Evolutionary conservation across 1,140 invertebrate species (phyloP).

Genomic region (Druon quercuslanigerum): DNA sequence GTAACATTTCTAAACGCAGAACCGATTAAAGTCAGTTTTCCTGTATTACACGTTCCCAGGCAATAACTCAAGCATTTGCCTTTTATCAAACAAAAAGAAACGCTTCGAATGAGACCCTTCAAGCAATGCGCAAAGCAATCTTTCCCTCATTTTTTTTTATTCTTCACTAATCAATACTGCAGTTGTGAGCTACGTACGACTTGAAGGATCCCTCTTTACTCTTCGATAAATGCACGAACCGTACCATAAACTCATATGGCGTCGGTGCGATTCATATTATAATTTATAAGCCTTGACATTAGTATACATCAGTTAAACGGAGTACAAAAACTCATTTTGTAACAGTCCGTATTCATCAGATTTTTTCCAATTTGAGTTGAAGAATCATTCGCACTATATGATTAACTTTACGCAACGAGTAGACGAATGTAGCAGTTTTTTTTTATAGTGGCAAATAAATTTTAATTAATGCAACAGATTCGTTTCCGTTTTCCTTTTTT

Average conservation of each 20-base stretch:
- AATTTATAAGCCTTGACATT: not conserved
- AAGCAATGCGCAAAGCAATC: not conserved
- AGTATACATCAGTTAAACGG: not conserved
- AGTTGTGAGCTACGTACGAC: not conserved
- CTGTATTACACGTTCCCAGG: slow-evolving; percentile 43
- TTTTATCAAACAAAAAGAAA: slow-evolving; percentile 53
- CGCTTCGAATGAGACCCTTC: slow-evolving; percentile 25
- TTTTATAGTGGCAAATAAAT: slow-evolving; percentile 15
- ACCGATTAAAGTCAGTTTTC: slow-evolving; percentile 37
- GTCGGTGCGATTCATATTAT: not conserved
- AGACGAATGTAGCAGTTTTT: not conserved
- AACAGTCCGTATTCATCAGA: not conserved
- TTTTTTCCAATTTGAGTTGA: not conserved
- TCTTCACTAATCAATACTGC: not conserved
- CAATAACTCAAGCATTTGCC: slow-evolving; percentile 59
- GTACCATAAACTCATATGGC: not conserved
- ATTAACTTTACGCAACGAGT: slow-evolving; percentile 10
- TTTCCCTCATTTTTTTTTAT: not conserved
- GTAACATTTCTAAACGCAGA: slow-evolving; percentile 43
- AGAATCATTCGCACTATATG: slow-evolving; percentile 12
- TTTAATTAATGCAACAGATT: slow-evolving; percentile 1
- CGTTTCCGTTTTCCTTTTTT: not conserved
- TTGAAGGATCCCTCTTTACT: not conserved
- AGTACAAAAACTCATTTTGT: not conserved
- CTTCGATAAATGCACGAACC: not conserved